A percentile compares a stretch with the other conserved stretches of the same genome.
Conservation (phyloP, 2,113 vertebrate species). For the Pygoscelis antarcticus region DNA sequence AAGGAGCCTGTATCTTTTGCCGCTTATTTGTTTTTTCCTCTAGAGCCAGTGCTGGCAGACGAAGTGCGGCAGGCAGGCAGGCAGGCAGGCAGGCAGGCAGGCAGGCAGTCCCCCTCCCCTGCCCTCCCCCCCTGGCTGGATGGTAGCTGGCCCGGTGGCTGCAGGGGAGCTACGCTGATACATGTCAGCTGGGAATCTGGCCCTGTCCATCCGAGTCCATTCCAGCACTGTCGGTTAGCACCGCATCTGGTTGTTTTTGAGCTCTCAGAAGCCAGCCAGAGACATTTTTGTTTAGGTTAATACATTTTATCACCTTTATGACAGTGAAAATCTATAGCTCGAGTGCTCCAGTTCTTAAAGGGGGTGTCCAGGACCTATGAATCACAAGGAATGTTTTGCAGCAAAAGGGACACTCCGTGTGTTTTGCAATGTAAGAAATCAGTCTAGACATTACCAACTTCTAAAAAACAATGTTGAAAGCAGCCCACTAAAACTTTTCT, state of each 20-base stretch:
- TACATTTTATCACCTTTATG: conserved; percentile 67
- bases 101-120: neutral
- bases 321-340: conserved; percentile 24
- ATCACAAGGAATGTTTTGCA: conserved; percentile 56
- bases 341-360: conserved; percentile 51
- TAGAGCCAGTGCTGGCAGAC: neutral
- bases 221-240: neutral
- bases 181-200: neutral
- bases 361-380: conserved; percentile 52
- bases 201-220: neutral
- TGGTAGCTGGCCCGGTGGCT: neutral
- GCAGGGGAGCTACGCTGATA: neutral
- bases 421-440: conserved; percentile 45
- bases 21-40: neutral
- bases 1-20: neutral
- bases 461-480: conserved; percentile 52
- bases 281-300: conserved; percentile 60
- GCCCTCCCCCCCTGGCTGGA: neutral
- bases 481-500: neutral
- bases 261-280: conserved; percentile 57
- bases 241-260: conserved; percentile 21
- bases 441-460: conserved; percentile 49
- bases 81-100: neutral
- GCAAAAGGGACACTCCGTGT: neutral
- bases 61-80: neutral